These are phyloP conservation scores for Emydura subglobosa DNA, from an alignment of 2,113 vertebrate genomes.

Conservation along the genomic window DNA sequence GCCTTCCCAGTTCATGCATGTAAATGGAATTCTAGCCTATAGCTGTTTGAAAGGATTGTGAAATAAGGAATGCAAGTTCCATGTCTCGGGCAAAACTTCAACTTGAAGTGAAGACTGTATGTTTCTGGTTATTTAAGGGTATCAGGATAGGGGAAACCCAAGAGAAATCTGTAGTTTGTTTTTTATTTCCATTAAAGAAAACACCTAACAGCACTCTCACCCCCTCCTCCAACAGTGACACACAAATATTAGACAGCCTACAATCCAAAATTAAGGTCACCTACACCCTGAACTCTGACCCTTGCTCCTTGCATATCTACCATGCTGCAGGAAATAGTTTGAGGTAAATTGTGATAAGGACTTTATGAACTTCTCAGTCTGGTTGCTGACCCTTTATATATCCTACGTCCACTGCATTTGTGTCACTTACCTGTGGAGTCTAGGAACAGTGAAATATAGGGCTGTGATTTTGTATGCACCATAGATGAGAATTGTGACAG, in stretches of 20 bases:
- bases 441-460: background rate
- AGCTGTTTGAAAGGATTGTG: slow-evolving; percentile 1
- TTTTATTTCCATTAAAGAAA: background rate
- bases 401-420: background rate
- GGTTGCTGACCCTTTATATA: background rate
- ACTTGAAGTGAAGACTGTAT: background rate
- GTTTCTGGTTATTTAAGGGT: background rate
- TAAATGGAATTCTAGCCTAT: background rate
- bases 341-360: background rate
- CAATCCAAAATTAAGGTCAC: background rate
- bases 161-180: background rate
- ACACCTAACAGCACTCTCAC: background rate
- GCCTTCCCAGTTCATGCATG: background rate
- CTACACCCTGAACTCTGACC: background rate
- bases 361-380: accelerated
- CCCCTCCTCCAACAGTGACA: background rate
- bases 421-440: background rate
- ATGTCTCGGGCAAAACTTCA: background rate
- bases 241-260: background rate
- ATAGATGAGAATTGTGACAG: background rate
- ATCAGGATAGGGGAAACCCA: background rate
- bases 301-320: background rate
- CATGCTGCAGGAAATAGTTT: background rate
- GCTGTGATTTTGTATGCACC: background rate
- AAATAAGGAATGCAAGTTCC: background rate